Evolutionary conservation across 2,113 vertebrate species (phyloP).

Genomic region (Barbus barbus): DNA sequence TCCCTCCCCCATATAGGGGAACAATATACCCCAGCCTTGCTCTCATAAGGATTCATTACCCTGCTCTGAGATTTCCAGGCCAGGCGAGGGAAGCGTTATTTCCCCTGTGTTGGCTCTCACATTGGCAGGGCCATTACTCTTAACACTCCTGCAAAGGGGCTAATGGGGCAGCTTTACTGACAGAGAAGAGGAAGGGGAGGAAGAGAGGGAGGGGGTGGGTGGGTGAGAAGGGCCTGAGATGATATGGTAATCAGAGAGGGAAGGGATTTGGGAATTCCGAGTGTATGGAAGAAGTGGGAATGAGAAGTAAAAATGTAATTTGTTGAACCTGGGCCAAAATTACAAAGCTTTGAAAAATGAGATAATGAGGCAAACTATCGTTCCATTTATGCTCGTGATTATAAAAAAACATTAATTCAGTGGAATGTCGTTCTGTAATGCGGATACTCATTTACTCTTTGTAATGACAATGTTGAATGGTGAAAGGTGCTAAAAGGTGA

Average conservation of each 20-base stretch:
- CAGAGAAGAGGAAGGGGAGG: constrained; percentile 47
- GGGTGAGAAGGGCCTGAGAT: constrained; percentile 37
- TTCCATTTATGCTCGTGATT: constrained; percentile 36
- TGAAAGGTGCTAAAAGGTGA: constrained; percentile 7
- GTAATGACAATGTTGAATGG: constrained; percentile 22
- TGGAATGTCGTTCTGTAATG: constrained; percentile 20
- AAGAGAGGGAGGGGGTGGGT: constrained; percentile 35
- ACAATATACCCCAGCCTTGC: constrained; percentile 53
- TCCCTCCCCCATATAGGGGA: constrained; percentile 46
- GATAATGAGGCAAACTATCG: constrained; percentile 31
- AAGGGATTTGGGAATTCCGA: constrained; percentile 58
- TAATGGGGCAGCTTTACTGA: constrained; percentile 59
- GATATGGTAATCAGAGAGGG: constrained; percentile 57
- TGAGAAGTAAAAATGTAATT: constrained; percentile 30
- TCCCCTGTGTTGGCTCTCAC: constrained; percentile 60
- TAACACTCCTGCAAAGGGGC: constrained; percentile 56
- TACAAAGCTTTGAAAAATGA: constrained; percentile 40
- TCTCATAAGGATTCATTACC: constrained; percentile 66
- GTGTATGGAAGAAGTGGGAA: constrained; percentile 47
- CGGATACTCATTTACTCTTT: constrained; percentile 21
- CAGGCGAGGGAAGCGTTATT: constrained; percentile 59
- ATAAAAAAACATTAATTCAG: constrained; percentile 31
- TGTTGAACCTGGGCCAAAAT: constrained; percentile 34
- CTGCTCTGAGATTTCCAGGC: constrained; percentile 55
- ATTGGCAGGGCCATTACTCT: constrained; percentile 63